Evolutionary conservation across 1,140 invertebrate species (phyloP).

Genomic region (Glossosoma conforme): DNA sequence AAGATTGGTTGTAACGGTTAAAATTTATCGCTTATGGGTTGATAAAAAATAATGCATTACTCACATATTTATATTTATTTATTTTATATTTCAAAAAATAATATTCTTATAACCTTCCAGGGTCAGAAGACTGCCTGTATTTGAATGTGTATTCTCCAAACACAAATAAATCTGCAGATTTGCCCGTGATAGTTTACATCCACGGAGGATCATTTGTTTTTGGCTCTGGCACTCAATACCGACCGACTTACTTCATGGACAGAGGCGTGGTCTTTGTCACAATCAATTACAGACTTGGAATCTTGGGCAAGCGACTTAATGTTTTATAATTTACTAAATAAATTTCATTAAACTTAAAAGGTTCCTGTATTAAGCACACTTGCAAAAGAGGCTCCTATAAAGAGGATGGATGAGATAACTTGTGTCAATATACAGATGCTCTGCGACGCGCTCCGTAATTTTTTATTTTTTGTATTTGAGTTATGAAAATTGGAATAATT

Average conservation of each 20-base stretch:
- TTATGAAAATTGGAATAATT: no score
- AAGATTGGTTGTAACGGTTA: no score
- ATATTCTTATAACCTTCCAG: constrained; percentile 31
- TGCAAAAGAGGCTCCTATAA: no score
- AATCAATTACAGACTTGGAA: constrained; percentile 60
- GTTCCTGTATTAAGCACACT: no score
- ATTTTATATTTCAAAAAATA: no score
- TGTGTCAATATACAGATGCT: no score
- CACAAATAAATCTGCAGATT: constrained; percentile 34
- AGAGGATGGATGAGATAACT: no score
- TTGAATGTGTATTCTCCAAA: constrained; percentile 50
- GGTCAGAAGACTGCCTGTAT: constrained; percentile 53
- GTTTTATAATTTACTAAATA: not conserved
- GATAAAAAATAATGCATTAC: no score
- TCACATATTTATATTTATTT: no score
- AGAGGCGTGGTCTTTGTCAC: constrained; percentile 56
- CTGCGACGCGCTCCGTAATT: no score
- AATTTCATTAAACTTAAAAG: not conserved
- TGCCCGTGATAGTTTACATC: constrained; percentile 54
- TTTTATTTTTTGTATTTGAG: no score
- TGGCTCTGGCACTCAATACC: constrained; percentile 48
- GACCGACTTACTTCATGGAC: constrained; percentile 54
- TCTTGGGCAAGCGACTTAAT: constrained; percentile 44
- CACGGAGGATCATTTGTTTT: constrained; percentile 57
- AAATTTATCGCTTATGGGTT: no score